phyloP scores from a whole-genome alignment of 2,797 vertebrate genomes.

The Morus bassanus region DNA sequence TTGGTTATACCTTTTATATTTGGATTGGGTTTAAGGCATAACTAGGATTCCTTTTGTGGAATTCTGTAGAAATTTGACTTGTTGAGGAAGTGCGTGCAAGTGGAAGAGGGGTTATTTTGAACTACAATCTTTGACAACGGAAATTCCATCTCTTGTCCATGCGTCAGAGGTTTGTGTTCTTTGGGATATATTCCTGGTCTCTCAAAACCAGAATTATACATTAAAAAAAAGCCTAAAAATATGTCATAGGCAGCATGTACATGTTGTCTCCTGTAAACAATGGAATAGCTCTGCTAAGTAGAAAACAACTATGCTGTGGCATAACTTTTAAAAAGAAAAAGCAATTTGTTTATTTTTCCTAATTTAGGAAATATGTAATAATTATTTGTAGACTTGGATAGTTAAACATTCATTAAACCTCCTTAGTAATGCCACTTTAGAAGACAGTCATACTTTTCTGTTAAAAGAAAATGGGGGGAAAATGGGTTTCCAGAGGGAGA shows the following conservation, averaged over 20 bases:
- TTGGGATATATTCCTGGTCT: neutral
- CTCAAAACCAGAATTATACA: neutral
- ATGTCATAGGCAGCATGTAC: neutral
- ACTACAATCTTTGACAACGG: rapidly evolving
- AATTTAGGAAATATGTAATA: neutral
- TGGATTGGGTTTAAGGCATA: neutral
- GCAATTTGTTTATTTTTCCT: neutral
- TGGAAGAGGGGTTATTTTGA: neutral
- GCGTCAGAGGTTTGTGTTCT: neutral
- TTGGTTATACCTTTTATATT: neutral
- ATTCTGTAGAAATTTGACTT: neutral
- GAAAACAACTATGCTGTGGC: neutral
- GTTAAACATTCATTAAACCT: neutral
- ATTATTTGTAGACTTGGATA: neutral
- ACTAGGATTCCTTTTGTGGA: neutral
- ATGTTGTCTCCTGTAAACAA: neutral
- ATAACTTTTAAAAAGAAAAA: neutral
- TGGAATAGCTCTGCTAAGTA: neutral
- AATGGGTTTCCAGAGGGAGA: neutral
- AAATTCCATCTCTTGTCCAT: neutral
- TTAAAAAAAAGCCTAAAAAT: neutral
- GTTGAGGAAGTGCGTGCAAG: neutral
- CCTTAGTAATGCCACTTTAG: neutral
- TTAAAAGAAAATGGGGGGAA: neutral
- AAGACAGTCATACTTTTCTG: neutral